Base-by-base conservation (phyloP, 2,113 vertebrate species). In the Myiozetetes cayanensis region DNA sequence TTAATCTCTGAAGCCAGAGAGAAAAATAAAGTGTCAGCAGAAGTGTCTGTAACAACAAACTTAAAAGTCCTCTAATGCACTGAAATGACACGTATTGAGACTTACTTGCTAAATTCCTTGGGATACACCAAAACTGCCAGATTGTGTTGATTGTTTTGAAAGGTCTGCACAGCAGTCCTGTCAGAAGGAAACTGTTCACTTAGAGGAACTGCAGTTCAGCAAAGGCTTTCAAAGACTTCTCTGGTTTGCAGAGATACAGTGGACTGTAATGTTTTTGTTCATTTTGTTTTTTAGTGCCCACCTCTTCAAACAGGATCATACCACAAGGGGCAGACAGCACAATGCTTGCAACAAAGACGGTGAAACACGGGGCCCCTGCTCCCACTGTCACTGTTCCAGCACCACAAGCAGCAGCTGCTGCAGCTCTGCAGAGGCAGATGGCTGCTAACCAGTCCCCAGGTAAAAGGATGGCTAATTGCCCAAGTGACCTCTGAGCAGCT, bases 321-420 rank as follows among this genome's bases (percentile, higher is more conserved):
- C 97, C 98, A 28, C 98, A 98, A 3, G 99, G 99, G 9, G 99
- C 99, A 4, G 99, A 99, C 30, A 99, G 98, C 96, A 99, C 99
- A 4, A 98, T 99, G 93, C 98, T 99, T 20, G 99, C 98, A 35
- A 99, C 99, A 18, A 99, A 99, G 96, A 99, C 99, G 0, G 99
- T 99, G 72, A 99, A 99, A 82, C 99, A 99, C 0, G 99, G 99
- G 6, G 98, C 99, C 2, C 99, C 99, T 12, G 97, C 97, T 62
- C 86, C 98, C 21, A 96, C 98, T 21, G 98, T 98, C 85, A 94
- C 98, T n/a, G 91, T 99, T 49, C 97, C 99, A 5, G 99, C 99
- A 33, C 97, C 99, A 7, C 99, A 99, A 72, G 99, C 99, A 7
- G 99, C 99, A 25, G 99, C 98, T 3, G 98, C 97, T 2, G 99